Evolutionary conservation across 2,797 vertebrate genomes (phyloP), one percentile per base, ranked within the genome.

Genomic region (Lagorchestes hirsutus): DNA sequence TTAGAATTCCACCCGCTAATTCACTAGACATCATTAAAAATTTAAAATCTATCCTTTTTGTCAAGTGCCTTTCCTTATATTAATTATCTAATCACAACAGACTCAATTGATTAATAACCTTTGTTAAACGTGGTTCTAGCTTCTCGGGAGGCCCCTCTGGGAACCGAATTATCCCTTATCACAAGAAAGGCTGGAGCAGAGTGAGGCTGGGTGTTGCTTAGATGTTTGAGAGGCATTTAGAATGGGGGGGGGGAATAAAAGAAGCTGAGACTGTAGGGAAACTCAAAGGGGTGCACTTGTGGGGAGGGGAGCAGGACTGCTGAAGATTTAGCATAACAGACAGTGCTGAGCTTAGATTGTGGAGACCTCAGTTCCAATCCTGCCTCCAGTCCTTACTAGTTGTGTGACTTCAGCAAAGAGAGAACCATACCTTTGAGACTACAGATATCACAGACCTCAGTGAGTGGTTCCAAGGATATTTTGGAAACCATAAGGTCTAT

Each of bases 81-180:
- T 98, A 98, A 98, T 98, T 98, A 97, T 98, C 96, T 97, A 97
- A 98, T 98, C 95, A 97, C 93, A 98, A 95, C 94, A 98, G 93
- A 97, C 95, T 98, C 74, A 91, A 94, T 40, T 97, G 95, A 98
- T 98, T 97, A 98, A 98, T 98, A 96, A 95, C 92, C 82, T 91
- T 96, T 96, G 91, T 97, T 98, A 96, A 96, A 93, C 55, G 67
- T 96, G 57, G 62, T 98, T 98, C 93, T 54, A 98, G 94, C 54
- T 91, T 13, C 95, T 96, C 97, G 94, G 94, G 98, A 97, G 54
- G 82, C 96, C 96, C 95, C 87, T 96, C 31, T 97, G 95, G 92
- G 94, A 96, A 94, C 91, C 95, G 96, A 96, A 90, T 58, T 90
- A 95, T 46, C 92, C 34, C 11, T 96, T 98, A 55, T 93, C 90